Conservation (phyloP, 2,888 invertebrate genomes). For the Agrotis clavis region DNA sequence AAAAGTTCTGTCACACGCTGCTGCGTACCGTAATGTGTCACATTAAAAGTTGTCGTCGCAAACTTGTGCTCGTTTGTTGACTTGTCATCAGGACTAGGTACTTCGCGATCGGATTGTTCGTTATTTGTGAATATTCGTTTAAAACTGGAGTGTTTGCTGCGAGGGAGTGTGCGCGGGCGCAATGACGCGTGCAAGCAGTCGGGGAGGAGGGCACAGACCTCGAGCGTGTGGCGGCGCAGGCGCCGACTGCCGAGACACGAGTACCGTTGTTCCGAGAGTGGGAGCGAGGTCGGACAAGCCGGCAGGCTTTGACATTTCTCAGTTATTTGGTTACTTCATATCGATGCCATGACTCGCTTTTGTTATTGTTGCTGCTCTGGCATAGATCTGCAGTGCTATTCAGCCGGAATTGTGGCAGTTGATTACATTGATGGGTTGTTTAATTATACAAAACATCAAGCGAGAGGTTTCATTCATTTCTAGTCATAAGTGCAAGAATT, state of each 20-base stretch:
- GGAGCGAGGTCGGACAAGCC: slow-evolving; percentile 82
- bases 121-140: slow-evolving; percentile 59
- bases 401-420: slow-evolving; percentile 49
- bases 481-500: slow-evolving; percentile 32
- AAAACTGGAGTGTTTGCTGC: slow-evolving; percentile 47
- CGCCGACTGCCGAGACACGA: slow-evolving; percentile 79
- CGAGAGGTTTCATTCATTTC: slow-evolving; percentile 55
- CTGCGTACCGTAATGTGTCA: slow-evolving; percentile 70
- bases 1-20: slow-evolving; percentile 73
- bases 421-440: slow-evolving; percentile 58
- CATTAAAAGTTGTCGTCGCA: slow-evolving; percentile 66
- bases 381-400: slow-evolving; percentile 45
- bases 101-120: slow-evolving; percentile 57
- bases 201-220: slow-evolving; percentile 87
- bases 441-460: slow-evolving; percentile 41
- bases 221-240: slow-evolving; percentile 78
- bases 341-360: slow-evolving; percentile 80
- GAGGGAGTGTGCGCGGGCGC: slow-evolving; percentile 71
- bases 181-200: slow-evolving; percentile 74
- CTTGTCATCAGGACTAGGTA: slow-evolving; percentile 48
- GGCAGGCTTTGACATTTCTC: slow-evolving; percentile 86
- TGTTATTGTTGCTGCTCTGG: slow-evolving; percentile 71
- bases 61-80: slow-evolving; percentile 52
- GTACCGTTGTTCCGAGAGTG: slow-evolving; percentile 87
- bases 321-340: slow-evolving; percentile 83